Evolutionary conservation across 2,797 vertebrate genomes (phyloP).

Genomic region (Diceros bicornis): DNA sequence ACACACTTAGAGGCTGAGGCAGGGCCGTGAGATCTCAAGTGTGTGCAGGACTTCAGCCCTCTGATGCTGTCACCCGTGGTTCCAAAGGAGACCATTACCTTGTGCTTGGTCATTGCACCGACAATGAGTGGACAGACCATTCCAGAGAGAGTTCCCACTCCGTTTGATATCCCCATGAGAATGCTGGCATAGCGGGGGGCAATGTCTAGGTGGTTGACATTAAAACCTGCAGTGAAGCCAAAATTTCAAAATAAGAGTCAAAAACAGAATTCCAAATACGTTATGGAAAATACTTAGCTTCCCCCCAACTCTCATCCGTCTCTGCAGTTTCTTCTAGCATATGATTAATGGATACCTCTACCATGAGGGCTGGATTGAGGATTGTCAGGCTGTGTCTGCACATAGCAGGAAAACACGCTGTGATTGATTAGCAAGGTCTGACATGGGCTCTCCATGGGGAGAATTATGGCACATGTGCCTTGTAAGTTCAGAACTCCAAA

Average conservation of each 20-base stretch:
- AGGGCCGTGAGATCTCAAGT: not conserved
- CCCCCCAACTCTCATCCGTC: not conserved
- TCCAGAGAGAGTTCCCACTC: slow-evolving; percentile 97
- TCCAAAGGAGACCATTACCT: slow-evolving; percentile 90
- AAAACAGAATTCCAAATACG: not conserved
- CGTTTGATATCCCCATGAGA: slow-evolving; percentile 99
- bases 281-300: not conserved
- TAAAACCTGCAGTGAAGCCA: slow-evolving; percentile 93
- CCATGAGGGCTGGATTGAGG: not conserved
- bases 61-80: not conserved
- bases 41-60: not conserved
- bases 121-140: slow-evolving; percentile 99
- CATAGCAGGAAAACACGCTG: not conserved
- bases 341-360: not conserved
- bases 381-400: not conserved
- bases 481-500: not conserved
- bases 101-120: slow-evolving; percentile 97
- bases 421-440: not conserved
- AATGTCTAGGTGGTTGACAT: slow-evolving; percentile 99
- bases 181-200: slow-evolving; percentile 99
- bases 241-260: slow-evolving; percentile 63
- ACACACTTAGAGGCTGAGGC: not conserved
- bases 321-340: not conserved
- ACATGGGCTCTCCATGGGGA: not conserved
- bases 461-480: not conserved